phyloP scores from a whole-genome alignment of 2,888 invertebrate species.

The Macropis europaea region DNA sequence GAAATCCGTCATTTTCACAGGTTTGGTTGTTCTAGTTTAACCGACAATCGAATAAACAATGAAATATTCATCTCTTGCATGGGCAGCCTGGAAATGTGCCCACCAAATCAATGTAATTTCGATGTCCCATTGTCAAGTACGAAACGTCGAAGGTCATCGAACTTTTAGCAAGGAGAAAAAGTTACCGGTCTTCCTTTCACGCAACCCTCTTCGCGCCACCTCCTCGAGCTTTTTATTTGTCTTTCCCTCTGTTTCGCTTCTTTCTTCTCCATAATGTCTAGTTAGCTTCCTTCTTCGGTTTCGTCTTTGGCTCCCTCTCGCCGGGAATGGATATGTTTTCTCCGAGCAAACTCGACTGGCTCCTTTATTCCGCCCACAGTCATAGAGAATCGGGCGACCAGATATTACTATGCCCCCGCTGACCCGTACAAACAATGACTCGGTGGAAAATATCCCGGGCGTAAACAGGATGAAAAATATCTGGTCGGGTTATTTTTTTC shows the following conservation, averaged over 20 bases:
- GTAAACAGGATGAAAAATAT: constrained; percentile 64
- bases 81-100: neutral
- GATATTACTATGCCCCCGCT: constrained; percentile 58
- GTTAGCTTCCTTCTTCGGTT: constrained; percentile 16
- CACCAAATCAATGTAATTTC: constrained; percentile 53
- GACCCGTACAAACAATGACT: constrained; percentile 65
- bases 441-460: constrained; percentile 47
- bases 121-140: constrained; percentile 56
- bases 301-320: neutral
- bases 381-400: constrained; percentile 26
- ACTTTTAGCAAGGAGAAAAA: constrained; percentile 3
- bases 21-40: too few relatives aligned
- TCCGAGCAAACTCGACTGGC: constrained; percentile 40
- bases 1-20: too few relatives aligned
- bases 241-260: constrained; percentile 18
- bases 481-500: constrained; percentile 4
- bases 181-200: constrained; percentile 2
- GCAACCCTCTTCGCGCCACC: neutral
- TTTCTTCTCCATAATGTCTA: constrained; percentile 17
- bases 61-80: too few relatives aligned
- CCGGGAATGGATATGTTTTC: constrained; percentile 61
- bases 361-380: constrained; percentile 41
- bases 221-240: constrained; percentile 23
- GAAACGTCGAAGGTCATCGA: constrained; percentile 46
- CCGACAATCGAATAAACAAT: too few relatives aligned